Evolutionary conservation across 2,888 invertebrate genomes (phyloP).

Genomic region (Chloroclystis v-ata): DNA sequence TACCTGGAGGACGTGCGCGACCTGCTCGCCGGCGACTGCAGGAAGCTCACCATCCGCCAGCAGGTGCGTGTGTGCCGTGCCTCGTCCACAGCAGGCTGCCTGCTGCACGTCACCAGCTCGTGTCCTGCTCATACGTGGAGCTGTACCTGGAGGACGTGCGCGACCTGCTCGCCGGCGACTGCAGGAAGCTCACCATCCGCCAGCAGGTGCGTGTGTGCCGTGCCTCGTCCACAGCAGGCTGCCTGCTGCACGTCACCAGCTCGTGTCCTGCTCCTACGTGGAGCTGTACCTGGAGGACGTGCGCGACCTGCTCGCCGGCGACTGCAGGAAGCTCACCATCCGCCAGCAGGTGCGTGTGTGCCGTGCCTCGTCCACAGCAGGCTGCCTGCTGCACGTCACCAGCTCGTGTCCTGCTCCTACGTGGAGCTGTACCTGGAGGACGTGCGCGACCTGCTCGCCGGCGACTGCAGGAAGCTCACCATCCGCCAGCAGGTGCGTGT

Average conservation of each 20-base stretch:
- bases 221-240: constrained; percentile 93
- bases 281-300: constrained; percentile 98
- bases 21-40: too few relatives aligned
- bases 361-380: too few relatives aligned
- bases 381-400: constrained; percentile 92
- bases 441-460: constrained; percentile 83
- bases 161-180: too few relatives aligned
- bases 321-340: constrained; percentile 86
- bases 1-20: too few relatives aligned
- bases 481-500: constrained; percentile 66
- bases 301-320: constrained; percentile 83
- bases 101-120: constrained; percentile 96
- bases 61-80: too few relatives aligned
- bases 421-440: constrained; percentile 98
- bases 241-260: constrained; percentile 94
- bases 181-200: too few relatives aligned
- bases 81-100: constrained; percentile 91
- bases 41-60: too few relatives aligned
- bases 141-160: constrained; percentile 96
- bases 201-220: too few relatives aligned
- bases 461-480: constrained; percentile 88
- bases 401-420: constrained; percentile 96
- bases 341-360: constrained; percentile 65
- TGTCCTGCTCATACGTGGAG: constrained; percentile 97
- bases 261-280: constrained; percentile 97